These are phyloP conservation scores for Colinus virginianus DNA, from an alignment of 2,113 vertebrate species.

Conservation along the genomic window DNA sequence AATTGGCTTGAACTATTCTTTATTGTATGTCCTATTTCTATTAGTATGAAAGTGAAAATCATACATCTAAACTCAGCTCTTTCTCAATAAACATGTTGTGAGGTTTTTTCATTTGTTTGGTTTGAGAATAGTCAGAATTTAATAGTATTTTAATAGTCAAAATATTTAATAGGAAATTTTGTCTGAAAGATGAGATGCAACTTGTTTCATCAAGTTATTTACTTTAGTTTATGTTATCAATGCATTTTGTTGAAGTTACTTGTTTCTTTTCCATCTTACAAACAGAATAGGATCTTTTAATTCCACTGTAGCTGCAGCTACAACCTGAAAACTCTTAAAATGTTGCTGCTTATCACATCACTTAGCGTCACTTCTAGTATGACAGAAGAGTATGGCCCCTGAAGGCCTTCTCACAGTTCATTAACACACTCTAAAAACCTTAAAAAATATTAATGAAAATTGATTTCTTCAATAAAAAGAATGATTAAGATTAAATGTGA, in stretches of 20 bases:
- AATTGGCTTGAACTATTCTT: background rate
- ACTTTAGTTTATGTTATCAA: background rate
- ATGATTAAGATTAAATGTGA: constrained; percentile 9
- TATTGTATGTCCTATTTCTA: background rate
- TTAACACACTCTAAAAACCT: background rate
- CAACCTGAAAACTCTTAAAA: background rate
- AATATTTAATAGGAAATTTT: background rate
- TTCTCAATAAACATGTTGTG: background rate
- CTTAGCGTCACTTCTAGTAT: background rate
- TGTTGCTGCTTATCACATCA: background rate
- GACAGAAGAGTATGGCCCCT: background rate
- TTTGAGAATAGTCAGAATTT: background rate
- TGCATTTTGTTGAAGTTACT: background rate
- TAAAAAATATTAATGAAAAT: constrained; percentile 18
- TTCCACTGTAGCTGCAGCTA: background rate
- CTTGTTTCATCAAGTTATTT: background rate
- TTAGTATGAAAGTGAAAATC: background rate
- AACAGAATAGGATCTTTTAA: background rate
- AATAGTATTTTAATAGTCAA: background rate
- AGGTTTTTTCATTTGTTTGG: background rate
- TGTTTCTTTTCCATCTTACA: background rate
- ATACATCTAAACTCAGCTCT: background rate
- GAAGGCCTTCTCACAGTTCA: constrained; percentile 17
- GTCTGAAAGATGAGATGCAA: background rate
- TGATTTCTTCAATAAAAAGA: constrained; percentile 24